phyloP scores from a whole-genome alignment of 2,888 invertebrate genomes.

The Sphaerophoria rueppellii region DNA sequence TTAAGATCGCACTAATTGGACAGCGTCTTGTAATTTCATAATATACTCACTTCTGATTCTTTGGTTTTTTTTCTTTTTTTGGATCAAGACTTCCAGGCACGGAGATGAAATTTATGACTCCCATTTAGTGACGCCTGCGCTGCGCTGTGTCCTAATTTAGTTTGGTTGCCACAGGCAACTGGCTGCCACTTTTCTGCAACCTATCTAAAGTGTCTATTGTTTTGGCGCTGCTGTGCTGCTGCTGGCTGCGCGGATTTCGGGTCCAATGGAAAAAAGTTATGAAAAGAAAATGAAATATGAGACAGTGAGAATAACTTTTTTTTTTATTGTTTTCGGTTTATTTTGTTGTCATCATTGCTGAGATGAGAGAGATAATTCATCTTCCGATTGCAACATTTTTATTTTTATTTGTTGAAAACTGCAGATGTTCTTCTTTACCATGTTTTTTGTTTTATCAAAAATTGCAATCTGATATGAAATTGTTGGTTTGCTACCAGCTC shows the following conservation, averaged over 20 bases:
- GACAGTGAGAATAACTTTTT: constrained; percentile 64
- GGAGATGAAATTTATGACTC: constrained; percentile 40
- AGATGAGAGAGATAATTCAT: constrained; percentile 65
- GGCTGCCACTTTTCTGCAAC: neutral
- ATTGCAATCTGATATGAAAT: constrained; percentile 62
- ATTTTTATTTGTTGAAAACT: neutral
- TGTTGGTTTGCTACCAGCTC: constrained; percentile 12
- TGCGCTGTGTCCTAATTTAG: constrained; percentile 55
- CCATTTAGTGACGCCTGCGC: constrained; percentile 51
- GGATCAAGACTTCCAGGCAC: neutral
- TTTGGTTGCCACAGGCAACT: constrained; percentile 12
- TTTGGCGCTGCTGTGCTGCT: constrained; percentile 2
- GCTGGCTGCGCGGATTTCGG: too few species aligned
- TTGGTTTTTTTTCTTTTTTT: neutral
- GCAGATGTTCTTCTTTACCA: neutral
- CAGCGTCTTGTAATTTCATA: neutral
- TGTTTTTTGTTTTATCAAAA: constrained; percentile 38
- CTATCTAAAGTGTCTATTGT: constrained; percentile 64
- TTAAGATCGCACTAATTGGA: constrained; percentile 27
- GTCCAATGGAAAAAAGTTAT: constrained; percentile 30
- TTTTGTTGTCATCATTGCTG: constrained; percentile 23
- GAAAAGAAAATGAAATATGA: constrained; percentile 71
- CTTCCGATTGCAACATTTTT: constrained; percentile 45
- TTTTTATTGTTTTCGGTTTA: neutral
- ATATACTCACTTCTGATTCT: neutral